Evolutionary conservation across 53 echinoderm and acorn worm genomes (phyloP), one percentile per base, ranked within the genome.

Genomic region (Crossaster papposus): DNA sequence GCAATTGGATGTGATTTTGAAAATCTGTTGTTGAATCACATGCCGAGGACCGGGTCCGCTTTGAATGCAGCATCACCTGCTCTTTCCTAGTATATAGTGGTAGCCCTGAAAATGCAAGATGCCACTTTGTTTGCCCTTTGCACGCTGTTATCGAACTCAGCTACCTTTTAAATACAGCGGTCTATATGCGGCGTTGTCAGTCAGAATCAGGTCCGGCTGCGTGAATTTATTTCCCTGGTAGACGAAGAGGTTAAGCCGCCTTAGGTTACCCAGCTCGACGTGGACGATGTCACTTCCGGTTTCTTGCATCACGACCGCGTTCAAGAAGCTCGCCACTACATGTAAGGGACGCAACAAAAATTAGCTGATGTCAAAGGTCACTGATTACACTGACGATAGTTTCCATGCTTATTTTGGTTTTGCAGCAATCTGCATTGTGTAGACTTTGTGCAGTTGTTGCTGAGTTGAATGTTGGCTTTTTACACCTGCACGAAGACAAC

Each of bases 261-360:
- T 33, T 15, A 55, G 29, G 51, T 80, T 36, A 36, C 91, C 78
- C 52, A 74, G 76, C 51, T 87, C 82, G 20, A 93, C 37, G 55
- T 93, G 93, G 38, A 93, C 79, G 54, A 30, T 55, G 76, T 93
- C 90, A 79, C 79, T 85, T 36, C 79, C 87, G 18, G 52, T 76
- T 32, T 91, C 81, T 30, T 80, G 70, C 91, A 91, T 80, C 6
- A 55, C 91, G 37, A 91, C 91, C 7, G 91, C 87, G 10, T 87
- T 74, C 20, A 91, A 55, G 80, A 58, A 80, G 31, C 87, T 91
- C 14, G 91, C 87, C 55, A 87, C 87, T 87, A 64, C 32, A n/a
- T n/a, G n/a, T n/a, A n/a, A 44, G 58, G 17, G 74, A 33, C 36
- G 65, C 3, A 2, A 29, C n/a, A 28, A 12, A 20, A 2, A 36